Base-by-base conservation (phyloP, 1,140 invertebrate genomes). In the Aphis craccivora region DNA sequence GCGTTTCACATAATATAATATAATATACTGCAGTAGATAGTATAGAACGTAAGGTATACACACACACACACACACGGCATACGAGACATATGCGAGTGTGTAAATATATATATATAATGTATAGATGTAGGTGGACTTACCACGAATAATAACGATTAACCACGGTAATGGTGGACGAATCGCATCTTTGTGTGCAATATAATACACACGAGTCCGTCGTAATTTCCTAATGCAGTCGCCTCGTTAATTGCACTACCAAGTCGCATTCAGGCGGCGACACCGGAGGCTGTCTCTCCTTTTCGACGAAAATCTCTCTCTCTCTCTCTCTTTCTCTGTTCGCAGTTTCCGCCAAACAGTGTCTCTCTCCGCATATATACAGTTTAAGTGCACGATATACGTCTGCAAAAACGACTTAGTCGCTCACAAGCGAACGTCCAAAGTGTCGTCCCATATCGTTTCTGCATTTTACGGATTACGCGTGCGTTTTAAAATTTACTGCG, bases 171-270 rank as follows among this genome's bases (percentile, higher is more conserved):
- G 83, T 30, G 22, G 23, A 84, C 83, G 37, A 37, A 84, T 84
- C 9, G 37, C 40, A 37, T 84, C 83, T 23, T 11, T 8, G 83
- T 40, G 83, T 40, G 9, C 14, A 23, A 83, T 23, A 40, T 83
- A 76, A 76, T 76, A 20, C 60, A 18, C 60, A 5, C 60, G 18
- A 76, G 60, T 76, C 60, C 60, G 60, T 76, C 30, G 60, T 45
- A 88, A 88, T 51, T 40, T 88, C 48, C 87, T 53, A 88, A 88
- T 45, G 84, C 25, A 53, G 48, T 35, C 87, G 43, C 48, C 43
- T 43, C 37, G 84, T 48, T 87, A 87, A 87, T 87, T 87, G 43
- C 84, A 48, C 43, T 14, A n/a, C 43, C 84, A 4, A 87, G 25
- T 87, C 40, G 25, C 18, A n/a, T 87, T 87, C 84, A 30, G 43